phyloP scores from a whole-genome alignment of 1,140 invertebrate genomes.

The Formica exsecta region DNA sequence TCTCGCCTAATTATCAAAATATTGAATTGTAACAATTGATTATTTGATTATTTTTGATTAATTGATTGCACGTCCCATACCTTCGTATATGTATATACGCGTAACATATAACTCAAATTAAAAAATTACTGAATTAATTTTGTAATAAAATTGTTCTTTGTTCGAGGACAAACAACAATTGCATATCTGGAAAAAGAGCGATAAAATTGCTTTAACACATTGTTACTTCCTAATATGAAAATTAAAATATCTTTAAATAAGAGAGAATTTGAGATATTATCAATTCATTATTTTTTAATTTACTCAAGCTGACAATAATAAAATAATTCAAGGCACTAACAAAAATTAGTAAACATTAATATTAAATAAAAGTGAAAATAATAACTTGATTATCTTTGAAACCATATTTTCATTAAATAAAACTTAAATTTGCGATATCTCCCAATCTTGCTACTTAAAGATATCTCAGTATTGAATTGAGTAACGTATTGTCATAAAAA shows the following conservation, averaged over 20 bases:
- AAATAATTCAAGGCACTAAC: not conserved
- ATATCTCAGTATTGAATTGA: conserved; percentile 27
- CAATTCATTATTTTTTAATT: not conserved
- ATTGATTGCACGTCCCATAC: not conserved
- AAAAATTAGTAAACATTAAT: not conserved
- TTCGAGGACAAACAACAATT: not conserved
- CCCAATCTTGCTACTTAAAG: not conserved
- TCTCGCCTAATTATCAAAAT: not conserved
- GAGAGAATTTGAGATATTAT: not conserved
- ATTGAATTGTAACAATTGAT: not conserved
- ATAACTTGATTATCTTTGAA: conserved; percentile 13
- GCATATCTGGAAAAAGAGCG: not conserved
- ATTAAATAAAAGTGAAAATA: not conserved
- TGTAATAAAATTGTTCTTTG: conserved; percentile 12
- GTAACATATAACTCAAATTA: conserved; percentile 9
- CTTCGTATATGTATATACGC: not conserved
- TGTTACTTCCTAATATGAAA: not conserved
- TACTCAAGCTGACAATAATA: not conserved
- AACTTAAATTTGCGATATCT: not conserved
- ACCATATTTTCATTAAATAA: not conserved
- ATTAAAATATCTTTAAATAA: conserved; percentile 26
- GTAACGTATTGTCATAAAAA: not conserved
- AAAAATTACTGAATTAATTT: not conserved
- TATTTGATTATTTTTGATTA: too few relatives aligned
- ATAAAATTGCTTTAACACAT: conserved; percentile 15